phyloP scores from a whole-genome alignment of 2,797 vertebrate species.

The Gymnocypris eckloni region DNA sequence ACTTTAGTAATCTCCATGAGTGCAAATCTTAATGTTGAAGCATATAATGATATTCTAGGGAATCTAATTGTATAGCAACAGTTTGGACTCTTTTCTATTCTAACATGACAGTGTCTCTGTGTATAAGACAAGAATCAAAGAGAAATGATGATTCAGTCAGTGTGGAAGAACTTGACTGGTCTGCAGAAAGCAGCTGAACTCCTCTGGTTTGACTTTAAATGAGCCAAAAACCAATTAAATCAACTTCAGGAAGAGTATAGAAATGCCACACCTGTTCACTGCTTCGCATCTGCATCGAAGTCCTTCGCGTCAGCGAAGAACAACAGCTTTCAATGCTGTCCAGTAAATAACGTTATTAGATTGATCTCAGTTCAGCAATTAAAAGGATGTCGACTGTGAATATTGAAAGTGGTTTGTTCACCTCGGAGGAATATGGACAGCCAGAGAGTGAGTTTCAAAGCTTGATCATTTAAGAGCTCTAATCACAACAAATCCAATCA shows the following conservation, averaged over 20 bases:
- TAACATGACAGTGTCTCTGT: too few species aligned
- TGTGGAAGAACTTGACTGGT: too few species aligned
- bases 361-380: constrained; percentile 69
- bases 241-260: background rate
- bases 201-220: too few species aligned
- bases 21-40: too few species aligned
- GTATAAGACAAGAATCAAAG: too few species aligned
- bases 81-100: too few species aligned
- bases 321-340: constrained; percentile 66
- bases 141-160: too few species aligned
- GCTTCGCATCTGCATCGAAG: constrained; percentile 62
- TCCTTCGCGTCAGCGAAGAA: constrained; percentile 59
- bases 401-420: constrained; percentile 58
- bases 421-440: constrained; percentile 18
- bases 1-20: too few species aligned
- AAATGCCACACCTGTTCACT: constrained; percentile 71
- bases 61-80: too few species aligned
- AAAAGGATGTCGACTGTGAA: constrained; percentile 70
- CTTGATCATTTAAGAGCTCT: constrained; percentile 75
- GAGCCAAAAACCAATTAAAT: too few species aligned
- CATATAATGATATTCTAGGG: too few species aligned
- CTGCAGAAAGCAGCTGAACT: too few species aligned
- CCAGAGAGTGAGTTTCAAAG: background rate
- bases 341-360: constrained; percentile 67
- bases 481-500: constrained; percentile 76